Conservation (phyloP, 2,888 invertebrate species). For the Blastobasis adustella region DNA sequence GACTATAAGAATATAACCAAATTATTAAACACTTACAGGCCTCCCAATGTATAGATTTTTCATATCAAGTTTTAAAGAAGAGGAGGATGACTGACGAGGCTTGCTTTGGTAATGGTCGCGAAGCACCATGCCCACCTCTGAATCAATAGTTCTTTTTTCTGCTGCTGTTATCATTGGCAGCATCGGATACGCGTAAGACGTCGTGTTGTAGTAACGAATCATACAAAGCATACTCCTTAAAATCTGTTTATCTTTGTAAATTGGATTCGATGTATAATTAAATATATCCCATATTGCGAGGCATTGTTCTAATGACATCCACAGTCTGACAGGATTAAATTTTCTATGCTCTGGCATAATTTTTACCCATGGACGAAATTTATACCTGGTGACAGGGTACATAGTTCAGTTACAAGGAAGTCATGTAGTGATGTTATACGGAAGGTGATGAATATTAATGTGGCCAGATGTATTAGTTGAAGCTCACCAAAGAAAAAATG, state of each 20-base stretch:
- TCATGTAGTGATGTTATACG: too few relatives aligned
- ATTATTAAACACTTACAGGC: too few relatives aligned
- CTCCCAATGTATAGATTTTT: too few relatives aligned
- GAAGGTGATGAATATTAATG: too few relatives aligned
- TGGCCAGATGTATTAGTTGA: too few relatives aligned
- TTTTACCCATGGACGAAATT: slow-evolving; percentile 55
- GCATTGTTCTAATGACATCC: slow-evolving; percentile 42
- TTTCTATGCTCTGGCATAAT: slow-evolving; percentile 47
- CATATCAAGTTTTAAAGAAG: too few relatives aligned
- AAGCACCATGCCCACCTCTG: slow-evolving; percentile 18
- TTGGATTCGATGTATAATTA: slow-evolving; percentile 31
- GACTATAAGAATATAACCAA: too few relatives aligned
- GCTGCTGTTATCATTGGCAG: slow-evolving; percentile 20
- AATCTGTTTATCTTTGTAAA: slow-evolving; percentile 29
- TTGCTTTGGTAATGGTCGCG: too few relatives aligned
- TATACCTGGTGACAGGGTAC: slow-evolving; percentile 28
- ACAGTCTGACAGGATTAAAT: slow-evolving; percentile 34
- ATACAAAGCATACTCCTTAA: slow-evolving; percentile 46
- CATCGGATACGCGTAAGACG: slow-evolving; percentile 7
- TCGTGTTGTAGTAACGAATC: slow-evolving; percentile 35
- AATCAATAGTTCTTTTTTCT: slow-evolving; percentile 40
- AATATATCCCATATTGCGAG: slow-evolving; percentile 55
- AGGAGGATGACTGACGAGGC: too few relatives aligned
- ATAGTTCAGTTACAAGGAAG: too few relatives aligned
- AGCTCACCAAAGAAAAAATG: too few relatives aligned